Evolutionary conservation across 2,113 vertebrate species (phyloP).

Genomic region (Brachyhypopomus gauderio): DNA sequence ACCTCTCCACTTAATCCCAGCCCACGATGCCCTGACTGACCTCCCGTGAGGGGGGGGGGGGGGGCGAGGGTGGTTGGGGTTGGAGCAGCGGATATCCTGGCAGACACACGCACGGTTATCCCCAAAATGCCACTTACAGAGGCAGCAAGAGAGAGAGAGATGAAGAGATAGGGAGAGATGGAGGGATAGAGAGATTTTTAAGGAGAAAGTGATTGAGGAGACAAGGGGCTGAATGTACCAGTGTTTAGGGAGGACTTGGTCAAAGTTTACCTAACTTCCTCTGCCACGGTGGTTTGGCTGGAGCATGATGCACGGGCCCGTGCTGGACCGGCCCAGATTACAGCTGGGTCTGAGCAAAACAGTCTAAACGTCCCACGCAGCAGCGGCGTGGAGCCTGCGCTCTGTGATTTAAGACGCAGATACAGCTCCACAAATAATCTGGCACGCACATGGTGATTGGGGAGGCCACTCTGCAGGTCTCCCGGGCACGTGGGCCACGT

Average conservation of each 20-base stretch:
- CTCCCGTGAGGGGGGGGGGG: too few species aligned
- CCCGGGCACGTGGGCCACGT: neutral
- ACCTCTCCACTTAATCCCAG: slow-evolving; percentile 1
- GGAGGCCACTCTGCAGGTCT: neutral
- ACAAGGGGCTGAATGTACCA: neutral
- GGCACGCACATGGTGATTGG: neutral
- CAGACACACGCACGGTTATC: slow-evolving; percentile 39
- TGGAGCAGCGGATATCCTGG: neutral
- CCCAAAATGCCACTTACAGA: neutral
- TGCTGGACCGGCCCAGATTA: neutral
- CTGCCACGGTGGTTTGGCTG: slow-evolving; percentile 1
- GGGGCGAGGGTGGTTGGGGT: too few species aligned
- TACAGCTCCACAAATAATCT: neutral
- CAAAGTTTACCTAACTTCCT: slow-evolving; percentile 18
- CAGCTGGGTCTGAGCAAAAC: neutral
- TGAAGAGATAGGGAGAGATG: neutral
- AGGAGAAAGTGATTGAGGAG: neutral
- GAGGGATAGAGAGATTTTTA: neutral
- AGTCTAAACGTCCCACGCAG: slow-evolving; percentile 21
- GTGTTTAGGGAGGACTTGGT: slow-evolving; percentile 6
- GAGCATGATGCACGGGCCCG: neutral
- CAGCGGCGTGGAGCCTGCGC: neutral
- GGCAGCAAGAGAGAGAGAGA: neutral
- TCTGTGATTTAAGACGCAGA: slow-evolving; percentile 18
- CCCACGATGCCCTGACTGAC: neutral